A percentile compares a stretch with the other conserved stretches of the same genome.
These are phyloP conservation scores for Onychomys arenicola DNA, from an alignment of 2,797 vertebrate species.

Conservation along the genomic window DNA sequence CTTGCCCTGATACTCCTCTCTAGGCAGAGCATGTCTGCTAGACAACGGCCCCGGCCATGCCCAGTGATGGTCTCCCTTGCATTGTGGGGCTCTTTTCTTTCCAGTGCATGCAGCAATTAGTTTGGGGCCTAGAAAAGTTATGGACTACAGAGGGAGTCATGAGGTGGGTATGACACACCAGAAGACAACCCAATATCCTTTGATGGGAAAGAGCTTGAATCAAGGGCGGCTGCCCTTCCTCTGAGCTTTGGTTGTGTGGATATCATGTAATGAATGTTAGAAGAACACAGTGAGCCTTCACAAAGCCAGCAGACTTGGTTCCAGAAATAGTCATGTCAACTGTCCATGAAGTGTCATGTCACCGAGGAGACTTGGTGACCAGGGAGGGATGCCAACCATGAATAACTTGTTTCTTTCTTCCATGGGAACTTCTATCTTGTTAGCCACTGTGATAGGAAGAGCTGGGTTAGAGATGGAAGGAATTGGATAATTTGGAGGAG, in stretches of 20 bases:
- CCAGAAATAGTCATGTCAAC: not conserved
- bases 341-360: rapidly evolving
- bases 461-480: not conserved
- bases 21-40: not conserved
- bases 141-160: conserved; percentile 17
- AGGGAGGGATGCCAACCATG: not conserved
- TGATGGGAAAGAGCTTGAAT: conserved; percentile 5
- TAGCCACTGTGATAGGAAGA: not conserved
- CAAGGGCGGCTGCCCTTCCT: not conserved
- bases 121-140: not conserved
- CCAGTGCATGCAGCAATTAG: not conserved
- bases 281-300: not conserved
- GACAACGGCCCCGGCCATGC: not conserved
- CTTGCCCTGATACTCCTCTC: not conserved
- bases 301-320: not conserved
- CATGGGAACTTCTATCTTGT: not conserved
- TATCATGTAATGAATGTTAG: not conserved
- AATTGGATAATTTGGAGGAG: not conserved
- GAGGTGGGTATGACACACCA: not conserved
- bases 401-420: not conserved
- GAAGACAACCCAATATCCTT: conserved; percentile 56
- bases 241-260: not conserved
- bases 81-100: not conserved
- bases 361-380: not conserved
- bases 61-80: not conserved